phyloP scores from a whole-genome alignment of 1,140 invertebrate species.

The Heliconius himera region DNA sequence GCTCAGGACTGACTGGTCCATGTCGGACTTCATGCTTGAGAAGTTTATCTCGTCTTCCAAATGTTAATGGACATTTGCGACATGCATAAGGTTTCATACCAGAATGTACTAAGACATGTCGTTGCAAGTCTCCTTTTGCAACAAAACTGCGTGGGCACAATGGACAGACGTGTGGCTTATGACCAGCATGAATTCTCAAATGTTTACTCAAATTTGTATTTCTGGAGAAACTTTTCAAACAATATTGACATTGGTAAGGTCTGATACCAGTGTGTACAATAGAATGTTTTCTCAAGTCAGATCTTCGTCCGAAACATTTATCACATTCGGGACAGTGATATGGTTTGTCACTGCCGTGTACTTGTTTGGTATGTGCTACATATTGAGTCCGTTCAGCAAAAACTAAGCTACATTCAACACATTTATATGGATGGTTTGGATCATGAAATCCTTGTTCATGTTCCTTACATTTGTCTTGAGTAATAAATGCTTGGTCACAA shows the following conservation, averaged over 20 bases:
- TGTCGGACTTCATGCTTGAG: constrained; percentile 84
- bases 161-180: constrained; percentile 87
- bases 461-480: constrained; percentile 81
- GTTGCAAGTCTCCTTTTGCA: constrained; percentile 85
- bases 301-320: constrained; percentile 84
- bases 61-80: constrained; percentile 85
- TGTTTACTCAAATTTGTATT: constrained; percentile 94
- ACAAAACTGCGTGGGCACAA: constrained; percentile 89
- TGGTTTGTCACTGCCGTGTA: constrained; percentile 85
- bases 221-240: constrained; percentile 86
- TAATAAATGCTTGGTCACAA: constrained; percentile 85
- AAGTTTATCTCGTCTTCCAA: constrained; percentile 84
- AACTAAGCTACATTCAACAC: constrained; percentile 82
- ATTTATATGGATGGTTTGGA: constrained; percentile 82
- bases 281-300: constrained; percentile 86
- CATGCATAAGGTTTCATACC: constrained; percentile 88
- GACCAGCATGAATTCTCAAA: constrained; percentile 87
- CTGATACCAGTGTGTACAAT: constrained; percentile 88
- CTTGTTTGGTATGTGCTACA: constrained; percentile 83
- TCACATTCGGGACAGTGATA: constrained; percentile 85
- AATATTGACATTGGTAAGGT: constrained; percentile 86
- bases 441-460: constrained; percentile 83
- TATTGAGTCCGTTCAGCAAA: constrained; percentile 82
- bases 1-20: constrained; percentile 52
- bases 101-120: constrained; percentile 87